These are phyloP conservation scores for Cladorhizidae sp. DNA, from an alignment of 37 sponge, comb jelly and placozoan genomes.

Conservation along the genomic window DNA sequence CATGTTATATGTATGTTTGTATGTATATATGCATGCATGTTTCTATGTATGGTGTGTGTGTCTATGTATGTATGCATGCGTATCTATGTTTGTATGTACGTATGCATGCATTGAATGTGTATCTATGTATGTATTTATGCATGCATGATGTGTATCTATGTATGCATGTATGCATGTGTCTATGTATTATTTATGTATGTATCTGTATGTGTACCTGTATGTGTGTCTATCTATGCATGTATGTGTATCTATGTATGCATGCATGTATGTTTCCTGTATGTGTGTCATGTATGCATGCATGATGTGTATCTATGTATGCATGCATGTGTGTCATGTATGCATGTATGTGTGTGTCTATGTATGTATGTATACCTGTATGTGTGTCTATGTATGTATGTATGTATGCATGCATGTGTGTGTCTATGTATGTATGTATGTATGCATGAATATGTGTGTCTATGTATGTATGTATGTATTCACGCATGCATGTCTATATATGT, in stretches of 20 bases:
- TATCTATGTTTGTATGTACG: slow-evolving; percentile 34
- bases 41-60: too few relatives aligned
- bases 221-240: too few relatives aligned
- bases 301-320: too few relatives aligned
- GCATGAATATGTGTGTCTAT: neutral
- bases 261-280: slow-evolving; percentile 10
- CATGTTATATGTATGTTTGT: too few relatives aligned
- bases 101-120: neutral
- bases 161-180: slow-evolving; percentile 3
- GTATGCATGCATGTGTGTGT: slow-evolving; percentile 9
- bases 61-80: neutral
- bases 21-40: too few relatives aligned
- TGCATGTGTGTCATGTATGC: too few relatives aligned
- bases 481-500: neutral
- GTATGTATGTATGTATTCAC: neutral
- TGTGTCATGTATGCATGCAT: too few relatives aligned
- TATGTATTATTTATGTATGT: slow-evolving; percentile 14
- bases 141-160: slow-evolving; percentile 10
- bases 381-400: too few relatives aligned
- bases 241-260: too few relatives aligned
- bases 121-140: neutral
- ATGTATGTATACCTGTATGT: slow-evolving; percentile 21
- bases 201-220: slow-evolving; percentile 36
- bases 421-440: neutral
- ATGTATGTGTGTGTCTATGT: slow-evolving; percentile 22